Percentiles rank a stretch among this genome's conserved stretches.
Evolutionary conservation across 2,113 vertebrate species (phyloP).

Genomic region (Hippocampus mohnikei): DNA sequence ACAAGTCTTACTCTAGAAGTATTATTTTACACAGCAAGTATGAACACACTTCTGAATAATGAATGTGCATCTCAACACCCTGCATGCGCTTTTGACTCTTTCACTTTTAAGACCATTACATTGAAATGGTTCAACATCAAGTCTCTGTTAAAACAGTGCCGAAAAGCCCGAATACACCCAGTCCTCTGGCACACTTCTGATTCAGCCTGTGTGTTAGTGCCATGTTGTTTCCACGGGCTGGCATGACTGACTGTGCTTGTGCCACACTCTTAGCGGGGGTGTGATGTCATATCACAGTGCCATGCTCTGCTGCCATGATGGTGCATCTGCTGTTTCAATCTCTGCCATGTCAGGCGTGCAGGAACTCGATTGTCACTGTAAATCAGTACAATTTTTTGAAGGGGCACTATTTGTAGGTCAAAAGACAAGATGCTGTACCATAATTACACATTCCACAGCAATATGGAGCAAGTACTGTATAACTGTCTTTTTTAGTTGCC

Average conservation of each 20-base stretch:
- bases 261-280: conserved; percentile 67
- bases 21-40: not conserved
- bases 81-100: not conserved
- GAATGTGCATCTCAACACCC: not conserved
- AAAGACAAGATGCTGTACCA: not conserved
- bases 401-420: not conserved
- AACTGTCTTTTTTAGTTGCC: too few species aligned
- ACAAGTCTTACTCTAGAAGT: not conserved
- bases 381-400: not conserved
- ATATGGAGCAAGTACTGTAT: not conserved
- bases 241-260: conserved; percentile 57
- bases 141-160: conserved; percentile 19
- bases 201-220: conserved; percentile 35
- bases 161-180: conserved; percentile 17
- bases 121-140: conserved; percentile 24
- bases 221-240: conserved; percentile 48
- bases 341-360: conserved; percentile 32
- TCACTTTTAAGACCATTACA: conserved; percentile 9
- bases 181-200: conserved; percentile 36
- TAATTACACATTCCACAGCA: not conserved
- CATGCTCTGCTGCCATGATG: conserved; percentile 45
- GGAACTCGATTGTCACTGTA: conserved; percentile 20
- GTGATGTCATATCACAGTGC: conserved; percentile 66
- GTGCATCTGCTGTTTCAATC: conserved; percentile 58
- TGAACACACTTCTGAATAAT: not conserved